Base-by-base conservation (phyloP, 1,140 invertebrate species). In the Chlorops oryzae region DNA sequence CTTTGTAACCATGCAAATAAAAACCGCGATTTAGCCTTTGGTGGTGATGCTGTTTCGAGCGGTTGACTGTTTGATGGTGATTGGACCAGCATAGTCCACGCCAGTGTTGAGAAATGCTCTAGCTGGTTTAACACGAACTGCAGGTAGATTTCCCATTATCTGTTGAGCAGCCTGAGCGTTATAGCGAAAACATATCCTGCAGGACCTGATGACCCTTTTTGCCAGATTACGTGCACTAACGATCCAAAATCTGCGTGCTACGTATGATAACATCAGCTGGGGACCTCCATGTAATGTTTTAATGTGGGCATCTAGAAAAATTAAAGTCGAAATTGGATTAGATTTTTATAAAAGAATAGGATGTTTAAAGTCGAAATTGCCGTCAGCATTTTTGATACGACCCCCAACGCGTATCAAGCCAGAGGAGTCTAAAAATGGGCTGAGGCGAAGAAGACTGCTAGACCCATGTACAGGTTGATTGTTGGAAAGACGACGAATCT, bases 1-100 rank as follows among this genome's bases (percentile, higher is more conserved):
- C 38, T 52, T 40, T 0, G 58, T 59, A 1, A 47, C 43, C 13
- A 58, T 28, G 50, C 67, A 70, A 4, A 62, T 49, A 43, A 70
- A 68, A 4, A 72, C 5, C 21, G 42, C 46, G 7, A 72, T 58
- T 34, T 62, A 66, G 6, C 49, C 37, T 50, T 72, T 72, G 2
- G 32, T 24, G 5, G 25, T 37, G 27, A 51, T 43, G 3, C 46
- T 13, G 18, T 34, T 40, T 32, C 52, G 46, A 9, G 34, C 41
- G 12, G 24, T 27, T 2, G 40, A 38, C 6, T 25, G 21, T 24
- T 50, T 45, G 12, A 50, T 41, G 5, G 24, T 38, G 10, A 56
- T 53, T 3, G 55, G 39, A 13, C 55, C 47, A 15, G 54, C 50
- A 24, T 52, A 56, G 21, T 56, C 54, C 7, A 52, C 42, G 1